Conservation (phyloP, 2,113 vertebrate species). For the Bos indicus region DNA sequence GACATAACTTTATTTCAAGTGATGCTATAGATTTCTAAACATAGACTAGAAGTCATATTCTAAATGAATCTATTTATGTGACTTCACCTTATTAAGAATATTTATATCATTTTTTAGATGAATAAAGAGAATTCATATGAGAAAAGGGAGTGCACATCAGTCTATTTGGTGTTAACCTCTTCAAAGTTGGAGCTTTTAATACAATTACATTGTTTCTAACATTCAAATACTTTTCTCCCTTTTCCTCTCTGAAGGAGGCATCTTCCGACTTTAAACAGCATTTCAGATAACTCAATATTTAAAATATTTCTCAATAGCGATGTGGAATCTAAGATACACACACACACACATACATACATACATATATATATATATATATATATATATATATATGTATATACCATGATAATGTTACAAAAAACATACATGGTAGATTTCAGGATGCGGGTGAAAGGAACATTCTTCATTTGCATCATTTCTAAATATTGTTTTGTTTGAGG, state of each 20-base stretch:
- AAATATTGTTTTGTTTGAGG: constrained; percentile 62
- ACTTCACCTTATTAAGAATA: not conserved
- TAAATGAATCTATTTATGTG: not conserved
- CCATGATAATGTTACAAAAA: not conserved
- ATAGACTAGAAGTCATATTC: not conserved
- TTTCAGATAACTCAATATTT: not conserved
- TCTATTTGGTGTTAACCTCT: not conserved
- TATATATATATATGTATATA: not conserved
- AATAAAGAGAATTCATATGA: not conserved
- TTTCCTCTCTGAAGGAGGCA: not conserved
- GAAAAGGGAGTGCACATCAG: not conserved
- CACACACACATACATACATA: not conserved
- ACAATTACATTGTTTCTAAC: not conserved
- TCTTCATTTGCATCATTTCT: constrained; percentile 70
- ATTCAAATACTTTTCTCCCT: not conserved
- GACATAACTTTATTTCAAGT: not conserved
- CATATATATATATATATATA: too few species aligned
- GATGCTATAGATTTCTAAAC: not conserved
- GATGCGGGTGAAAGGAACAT: constrained; percentile 58
- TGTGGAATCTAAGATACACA: not conserved
- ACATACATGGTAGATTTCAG: not conserved
- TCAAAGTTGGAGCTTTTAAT: not conserved
- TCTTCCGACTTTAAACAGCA: not conserved
- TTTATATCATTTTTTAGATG: not conserved
- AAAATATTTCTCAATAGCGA: not conserved